Conservation (phyloP, 64 coral and sea anemone species). For the Pocillopora verrucosa region DNA sequence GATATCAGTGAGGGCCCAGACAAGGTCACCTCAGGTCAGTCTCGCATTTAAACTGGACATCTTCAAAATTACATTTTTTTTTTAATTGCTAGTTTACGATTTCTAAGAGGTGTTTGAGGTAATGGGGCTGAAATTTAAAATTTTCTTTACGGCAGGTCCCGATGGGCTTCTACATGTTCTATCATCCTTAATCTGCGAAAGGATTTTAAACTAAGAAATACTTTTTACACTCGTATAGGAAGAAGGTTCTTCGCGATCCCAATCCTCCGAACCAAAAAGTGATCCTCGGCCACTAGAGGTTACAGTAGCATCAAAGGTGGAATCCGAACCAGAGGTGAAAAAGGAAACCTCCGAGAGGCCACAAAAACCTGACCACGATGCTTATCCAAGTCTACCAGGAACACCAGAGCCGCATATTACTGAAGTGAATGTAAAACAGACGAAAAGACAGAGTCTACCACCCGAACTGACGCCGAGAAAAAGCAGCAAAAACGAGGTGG, state of each 20-base stretch:
- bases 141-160: no score
- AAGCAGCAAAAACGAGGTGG: neutral
- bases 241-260: conserved; percentile 1
- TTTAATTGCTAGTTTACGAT: no score
- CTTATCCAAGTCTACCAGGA: conserved; percentile 31
- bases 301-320: neutral
- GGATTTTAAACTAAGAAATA: neutral
- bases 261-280: neutral
- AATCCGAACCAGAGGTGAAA: neutral
- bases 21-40: neutral
- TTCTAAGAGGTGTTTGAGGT: no score
- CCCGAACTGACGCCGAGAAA: conserved; percentile 5
- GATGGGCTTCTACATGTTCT: no score
- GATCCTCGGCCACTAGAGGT: conserved; percentile 16
- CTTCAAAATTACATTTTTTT: no score
- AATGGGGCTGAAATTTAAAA: no score
- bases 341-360: neutral
- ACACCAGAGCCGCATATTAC: conserved; percentile 21
- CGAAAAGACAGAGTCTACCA: conserved; percentile 8
- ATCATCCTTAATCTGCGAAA: no score
- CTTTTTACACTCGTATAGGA: neutral
- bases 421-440: neutral
- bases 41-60: neutral
- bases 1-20: conserved; percentile 15
- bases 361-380: conserved; percentile 21